phyloP scores from a whole-genome alignment of 30 jellyfish, hydroid and myxozoan species.

The Rhopilema esculentum region DNA sequence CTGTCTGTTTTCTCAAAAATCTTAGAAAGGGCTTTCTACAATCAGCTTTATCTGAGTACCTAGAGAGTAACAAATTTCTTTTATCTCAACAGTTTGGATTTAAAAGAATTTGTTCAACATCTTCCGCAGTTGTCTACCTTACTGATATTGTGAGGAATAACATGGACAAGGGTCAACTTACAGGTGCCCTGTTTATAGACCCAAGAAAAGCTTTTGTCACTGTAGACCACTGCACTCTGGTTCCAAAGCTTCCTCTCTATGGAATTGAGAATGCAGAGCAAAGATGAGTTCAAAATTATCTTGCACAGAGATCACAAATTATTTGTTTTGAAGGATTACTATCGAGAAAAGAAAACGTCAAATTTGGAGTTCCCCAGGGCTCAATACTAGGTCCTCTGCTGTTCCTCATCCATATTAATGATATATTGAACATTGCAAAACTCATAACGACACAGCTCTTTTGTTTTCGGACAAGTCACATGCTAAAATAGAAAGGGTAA shows the following conservation, averaged over 20 bases:
- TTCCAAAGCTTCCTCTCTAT: too few species aligned
- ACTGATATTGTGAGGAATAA: slow-evolving; percentile 65
- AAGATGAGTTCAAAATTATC: too few species aligned
- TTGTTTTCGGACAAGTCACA: slow-evolving; percentile 18
- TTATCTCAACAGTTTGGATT: slow-evolving; percentile 74
- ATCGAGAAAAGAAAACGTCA: too few species aligned
- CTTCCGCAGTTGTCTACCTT: slow-evolving; percentile 59
- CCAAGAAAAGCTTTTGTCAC: slow-evolving; percentile 76
- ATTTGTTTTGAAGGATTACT: too few species aligned
- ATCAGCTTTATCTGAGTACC: slow-evolving; percentile 60
- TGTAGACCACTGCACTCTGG: too few species aligned
- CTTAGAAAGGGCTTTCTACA: slow-evolving; percentile 58
- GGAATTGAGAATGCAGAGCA: slow-evolving; percentile 62
- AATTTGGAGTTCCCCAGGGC: too few species aligned
- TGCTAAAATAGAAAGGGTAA: too few species aligned
- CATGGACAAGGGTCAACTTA: too few species aligned
- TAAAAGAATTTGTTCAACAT: slow-evolving; percentile 63
- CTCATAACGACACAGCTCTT: slow-evolving; percentile 7
- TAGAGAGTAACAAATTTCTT: slow-evolving; percentile 47
- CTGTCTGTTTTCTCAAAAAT: slow-evolving; percentile 54
- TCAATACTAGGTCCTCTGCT: too few species aligned
- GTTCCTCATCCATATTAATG: background rate
- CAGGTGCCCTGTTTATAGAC: too few species aligned
- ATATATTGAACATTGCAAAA: slow-evolving; percentile 21
- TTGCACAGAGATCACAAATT: too few species aligned